phyloP scores from a whole-genome alignment of 2,888 invertebrate species.

The Criorhina ranunculi region DNA sequence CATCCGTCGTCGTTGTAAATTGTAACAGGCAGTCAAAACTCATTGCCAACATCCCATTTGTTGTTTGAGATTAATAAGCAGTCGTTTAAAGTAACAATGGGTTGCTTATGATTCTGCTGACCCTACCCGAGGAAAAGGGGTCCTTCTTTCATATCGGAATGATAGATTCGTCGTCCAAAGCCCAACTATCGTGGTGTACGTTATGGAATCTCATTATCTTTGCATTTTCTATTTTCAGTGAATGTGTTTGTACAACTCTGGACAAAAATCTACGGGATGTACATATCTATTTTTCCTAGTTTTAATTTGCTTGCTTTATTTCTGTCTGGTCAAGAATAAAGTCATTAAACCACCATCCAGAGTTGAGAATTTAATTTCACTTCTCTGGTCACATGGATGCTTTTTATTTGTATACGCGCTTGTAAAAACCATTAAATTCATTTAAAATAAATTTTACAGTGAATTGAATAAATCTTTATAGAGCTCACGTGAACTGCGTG shows the following conservation, averaged over 20 bases:
- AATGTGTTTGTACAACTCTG: slow-evolving; percentile 41
- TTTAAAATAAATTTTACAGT: slow-evolving; percentile 42
- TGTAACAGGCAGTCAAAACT: slow-evolving; percentile 51
- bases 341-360: slow-evolving; percentile 29
- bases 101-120: slow-evolving; percentile 61
- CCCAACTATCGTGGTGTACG: slow-evolving; percentile 31
- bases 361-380: slow-evolving; percentile 39
- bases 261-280: slow-evolving; percentile 36
- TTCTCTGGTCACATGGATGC: background rate
- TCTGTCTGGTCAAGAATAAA: slow-evolving; percentile 45
- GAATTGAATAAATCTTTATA: slow-evolving; percentile 54
- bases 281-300: background rate
- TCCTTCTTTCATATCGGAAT: slow-evolving; percentile 51
- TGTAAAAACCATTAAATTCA: slow-evolving; percentile 29
- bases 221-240: slow-evolving; percentile 39
- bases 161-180: slow-evolving; percentile 54
- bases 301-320: slow-evolving; percentile 33
- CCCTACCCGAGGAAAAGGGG: slow-evolving; percentile 26
- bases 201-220: slow-evolving; percentile 44
- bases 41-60: slow-evolving; percentile 46
- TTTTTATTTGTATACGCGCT: background rate
- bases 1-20: slow-evolving; percentile 40
- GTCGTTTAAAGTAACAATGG: slow-evolving; percentile 66
- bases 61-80: slow-evolving; percentile 67
- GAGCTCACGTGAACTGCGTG: slow-evolving; percentile 44